These are phyloP conservation scores for Andrena hattorfiana DNA, from an alignment of 2,888 invertebrate species.

Conservation along the genomic window DNA sequence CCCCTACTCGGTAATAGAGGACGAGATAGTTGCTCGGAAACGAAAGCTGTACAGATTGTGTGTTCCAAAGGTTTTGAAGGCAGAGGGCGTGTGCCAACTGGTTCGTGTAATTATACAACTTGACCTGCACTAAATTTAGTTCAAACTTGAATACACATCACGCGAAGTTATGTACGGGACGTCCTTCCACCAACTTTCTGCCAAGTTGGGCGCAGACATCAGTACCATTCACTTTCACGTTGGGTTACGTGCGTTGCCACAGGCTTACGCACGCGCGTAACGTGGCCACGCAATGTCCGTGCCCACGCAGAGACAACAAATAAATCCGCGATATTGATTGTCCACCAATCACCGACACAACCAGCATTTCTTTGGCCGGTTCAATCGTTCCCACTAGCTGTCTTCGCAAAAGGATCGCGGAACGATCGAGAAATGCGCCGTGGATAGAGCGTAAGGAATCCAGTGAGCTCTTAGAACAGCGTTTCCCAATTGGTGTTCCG, in stretches of 20 bases:
- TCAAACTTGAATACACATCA: neutral
- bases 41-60: neutral
- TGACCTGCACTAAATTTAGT: neutral
- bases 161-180: slow-evolving; percentile 16
- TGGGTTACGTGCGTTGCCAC: slow-evolving; percentile 16
- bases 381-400: slow-evolving; percentile 8
- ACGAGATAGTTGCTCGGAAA: neutral
- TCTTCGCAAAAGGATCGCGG: slow-evolving; percentile 1
- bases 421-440: neutral
- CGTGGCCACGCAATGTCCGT: slow-evolving; percentile 26
- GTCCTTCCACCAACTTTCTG: slow-evolving; percentile 64
- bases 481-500: neutral
- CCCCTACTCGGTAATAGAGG: neutral
- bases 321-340: slow-evolving; percentile 36
- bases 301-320: slow-evolving; percentile 33
- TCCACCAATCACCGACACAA: slow-evolving; percentile 20
- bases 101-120: neutral
- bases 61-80: neutral
- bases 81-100: neutral
- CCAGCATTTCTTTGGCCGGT: neutral
- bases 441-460: neutral
- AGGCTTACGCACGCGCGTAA: slow-evolving; percentile 56
- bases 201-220: slow-evolving; percentile 22
- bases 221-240: slow-evolving; percentile 64
- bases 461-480: neutral